Percentiles rank a stretch among this genome's conserved stretches.
These are phyloP conservation scores for Eidolon dupreanum DNA, from an alignment of 2,797 vertebrate genomes.

Conservation along the genomic window DNA sequence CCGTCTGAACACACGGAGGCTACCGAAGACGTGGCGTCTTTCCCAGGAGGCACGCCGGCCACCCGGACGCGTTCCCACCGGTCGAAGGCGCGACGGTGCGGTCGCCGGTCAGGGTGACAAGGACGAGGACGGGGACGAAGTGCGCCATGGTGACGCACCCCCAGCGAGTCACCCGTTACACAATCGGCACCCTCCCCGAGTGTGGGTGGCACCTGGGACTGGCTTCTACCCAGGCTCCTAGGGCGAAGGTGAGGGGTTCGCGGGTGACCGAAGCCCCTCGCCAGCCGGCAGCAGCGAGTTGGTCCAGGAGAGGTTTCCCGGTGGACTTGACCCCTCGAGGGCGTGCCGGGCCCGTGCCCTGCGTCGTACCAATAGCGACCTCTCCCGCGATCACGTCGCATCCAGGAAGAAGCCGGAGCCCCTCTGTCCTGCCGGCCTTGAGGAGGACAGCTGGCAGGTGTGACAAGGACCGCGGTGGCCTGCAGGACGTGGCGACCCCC, in stretches of 20 bases:
- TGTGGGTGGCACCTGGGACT: accelerated
- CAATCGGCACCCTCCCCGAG: accelerated
- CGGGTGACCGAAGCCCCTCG: accelerated
- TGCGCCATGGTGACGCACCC: accelerated
- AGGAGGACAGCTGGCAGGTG: accelerated
- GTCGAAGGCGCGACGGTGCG: accelerated
- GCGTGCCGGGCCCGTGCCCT: background rate
- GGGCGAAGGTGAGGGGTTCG: background rate
- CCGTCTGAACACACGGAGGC: accelerated
- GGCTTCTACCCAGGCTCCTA: accelerated
- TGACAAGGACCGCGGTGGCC: accelerated
- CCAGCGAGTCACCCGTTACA: accelerated
- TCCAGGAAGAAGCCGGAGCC: background rate
- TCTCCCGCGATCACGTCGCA: background rate
- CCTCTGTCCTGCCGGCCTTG: background rate
- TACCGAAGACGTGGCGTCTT: accelerated
- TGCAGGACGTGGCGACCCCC: background rate
- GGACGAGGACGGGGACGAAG: background rate
- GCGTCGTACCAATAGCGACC: background rate
- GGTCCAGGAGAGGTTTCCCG: too few relatives aligned
- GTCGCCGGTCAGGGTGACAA: accelerated
- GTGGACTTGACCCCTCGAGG: too few relatives aligned
- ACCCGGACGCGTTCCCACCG: background rate
- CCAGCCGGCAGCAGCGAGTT: too few relatives aligned
- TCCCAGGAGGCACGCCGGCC: accelerated